These are phyloP conservation scores for Andricus quercusramuli DNA, from an alignment of 2,888 invertebrate species.

Conservation along the genomic window DNA sequence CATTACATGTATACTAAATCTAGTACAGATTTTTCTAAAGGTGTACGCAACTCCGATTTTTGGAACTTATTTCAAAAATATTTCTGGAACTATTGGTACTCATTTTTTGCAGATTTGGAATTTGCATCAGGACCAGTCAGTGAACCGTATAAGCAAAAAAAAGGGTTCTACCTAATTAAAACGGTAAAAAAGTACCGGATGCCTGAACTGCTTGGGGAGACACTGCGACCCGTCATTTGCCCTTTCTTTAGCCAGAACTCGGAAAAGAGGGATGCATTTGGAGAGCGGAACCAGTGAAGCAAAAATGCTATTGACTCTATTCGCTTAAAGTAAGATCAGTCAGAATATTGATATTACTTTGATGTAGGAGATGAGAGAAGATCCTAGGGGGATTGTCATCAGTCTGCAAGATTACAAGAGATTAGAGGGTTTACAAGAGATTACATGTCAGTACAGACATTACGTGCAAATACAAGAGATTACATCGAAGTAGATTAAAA, in stretches of 20 bases:
- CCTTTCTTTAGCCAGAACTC: background rate
- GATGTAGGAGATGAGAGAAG: background rate
- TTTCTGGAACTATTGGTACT: no score
- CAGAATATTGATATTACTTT: background rate
- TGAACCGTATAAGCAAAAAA: no score
- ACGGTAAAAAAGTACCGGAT: no score
- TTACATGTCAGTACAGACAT: background rate
- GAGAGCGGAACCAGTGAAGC: background rate
- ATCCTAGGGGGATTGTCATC: background rate
- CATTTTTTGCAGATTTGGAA: no score
- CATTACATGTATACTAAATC: no score
- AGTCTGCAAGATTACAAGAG: background rate
- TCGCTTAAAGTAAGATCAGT: background rate
- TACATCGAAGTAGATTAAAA: background rate
- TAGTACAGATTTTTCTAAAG: no score
- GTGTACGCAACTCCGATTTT: no score
- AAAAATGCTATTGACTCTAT: slow-evolving; percentile 7
- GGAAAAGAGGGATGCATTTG: background rate
- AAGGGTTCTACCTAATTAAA: no score
- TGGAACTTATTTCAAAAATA: no score
- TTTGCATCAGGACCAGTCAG: no score
- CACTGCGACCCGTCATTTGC: background rate
- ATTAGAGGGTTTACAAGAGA: background rate
- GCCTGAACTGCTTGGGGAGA: background rate
- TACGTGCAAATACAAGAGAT: background rate